phyloP scores from a whole-genome alignment of 2,113 vertebrate species.

The Xyliphius kryptos region DNA sequence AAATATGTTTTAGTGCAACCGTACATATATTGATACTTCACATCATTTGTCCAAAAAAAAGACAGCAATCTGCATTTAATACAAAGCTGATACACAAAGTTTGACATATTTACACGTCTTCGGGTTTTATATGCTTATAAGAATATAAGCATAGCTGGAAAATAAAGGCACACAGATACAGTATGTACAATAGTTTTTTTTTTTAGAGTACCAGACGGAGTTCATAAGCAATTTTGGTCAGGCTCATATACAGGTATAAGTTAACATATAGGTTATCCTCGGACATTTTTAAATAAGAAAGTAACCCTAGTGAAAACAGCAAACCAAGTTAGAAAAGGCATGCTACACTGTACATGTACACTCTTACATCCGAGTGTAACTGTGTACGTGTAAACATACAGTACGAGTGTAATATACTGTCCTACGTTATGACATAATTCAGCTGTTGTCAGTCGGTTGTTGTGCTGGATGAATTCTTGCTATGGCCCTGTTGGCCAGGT shows the following conservation, averaged over 20 bases:
- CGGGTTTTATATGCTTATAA: constrained; percentile 94
- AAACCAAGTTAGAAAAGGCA: constrained; percentile 83
- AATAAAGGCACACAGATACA: constrained; percentile 97
- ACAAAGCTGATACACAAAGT: constrained; percentile 96
- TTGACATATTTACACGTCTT: constrained; percentile 95
- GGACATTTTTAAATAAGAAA: constrained; percentile 80
- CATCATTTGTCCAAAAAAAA: constrained; percentile 92
- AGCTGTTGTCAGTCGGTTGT: no score
- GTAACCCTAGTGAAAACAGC: constrained; percentile 81
- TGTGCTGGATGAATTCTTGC: constrained; percentile 68
- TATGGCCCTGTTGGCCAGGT: constrained; percentile 58
- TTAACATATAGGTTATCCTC: constrained; percentile 61
- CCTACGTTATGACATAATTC: constrained; percentile 54
- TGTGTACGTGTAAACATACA: constrained; percentile 31
- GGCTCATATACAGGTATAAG: constrained; percentile 69
- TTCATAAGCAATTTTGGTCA: constrained; percentile 85
- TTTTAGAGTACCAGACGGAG: constrained; percentile 87
- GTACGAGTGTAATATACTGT: constrained; percentile 47
- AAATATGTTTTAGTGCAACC: constrained; percentile 99
- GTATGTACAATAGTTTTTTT: no score
- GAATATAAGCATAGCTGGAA: constrained; percentile 81
- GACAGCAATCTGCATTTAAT: constrained; percentile 85
- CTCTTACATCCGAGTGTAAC: no score
- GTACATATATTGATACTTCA: constrained; percentile 98
- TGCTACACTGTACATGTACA: constrained; percentile 69